These are phyloP conservation scores for Drosophila barbarae DNA, from an alignment of 2,888 invertebrate species.

Conservation along the genomic window DNA sequence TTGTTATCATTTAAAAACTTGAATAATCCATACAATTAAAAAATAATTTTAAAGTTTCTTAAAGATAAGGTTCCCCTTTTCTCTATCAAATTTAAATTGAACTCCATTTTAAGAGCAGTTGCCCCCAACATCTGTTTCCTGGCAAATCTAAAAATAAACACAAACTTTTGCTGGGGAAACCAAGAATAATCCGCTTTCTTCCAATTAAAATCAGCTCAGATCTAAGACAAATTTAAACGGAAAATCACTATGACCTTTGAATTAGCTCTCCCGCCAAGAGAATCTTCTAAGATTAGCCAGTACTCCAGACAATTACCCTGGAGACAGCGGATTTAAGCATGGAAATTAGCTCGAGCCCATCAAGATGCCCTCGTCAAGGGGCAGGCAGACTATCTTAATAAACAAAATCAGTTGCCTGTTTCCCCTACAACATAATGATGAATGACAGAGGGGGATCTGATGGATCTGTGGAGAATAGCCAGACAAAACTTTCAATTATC, in stretches of 20 bases:
- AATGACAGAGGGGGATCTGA: background rate
- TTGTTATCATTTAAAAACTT: background rate
- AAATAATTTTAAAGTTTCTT: background rate
- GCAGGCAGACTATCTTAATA: slow-evolving; percentile 1
- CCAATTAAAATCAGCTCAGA: slow-evolving; percentile 16
- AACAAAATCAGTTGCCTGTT: slow-evolving; percentile 9
- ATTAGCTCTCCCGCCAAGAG: slow-evolving; percentile 6
- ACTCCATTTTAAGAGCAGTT: background rate
- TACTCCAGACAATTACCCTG: slow-evolving; percentile 24
- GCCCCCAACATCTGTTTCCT: background rate
- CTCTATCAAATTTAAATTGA: background rate
- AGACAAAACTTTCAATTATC: slow-evolving; percentile 23
- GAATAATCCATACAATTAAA: background rate
- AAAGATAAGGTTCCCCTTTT: background rate
- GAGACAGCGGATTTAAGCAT: slow-evolving; percentile 31
- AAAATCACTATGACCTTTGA: slow-evolving; percentile 1
- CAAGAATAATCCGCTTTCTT: slow-evolving; percentile 14
- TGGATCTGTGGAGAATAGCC: background rate
- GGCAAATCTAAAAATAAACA: slow-evolving; percentile 5
- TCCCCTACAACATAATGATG: slow-evolving; percentile 6
- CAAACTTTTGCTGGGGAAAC: background rate
- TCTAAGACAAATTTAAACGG: background rate
- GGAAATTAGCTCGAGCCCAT: slow-evolving; percentile 21
- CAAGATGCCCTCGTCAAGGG: slow-evolving; percentile 21
- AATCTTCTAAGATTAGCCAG: slow-evolving; percentile 22